Evolutionary conservation across 1,140 invertebrate genomes (phyloP), one percentile per base, ranked within the genome.

Genomic region (Formica selysi): DNA sequence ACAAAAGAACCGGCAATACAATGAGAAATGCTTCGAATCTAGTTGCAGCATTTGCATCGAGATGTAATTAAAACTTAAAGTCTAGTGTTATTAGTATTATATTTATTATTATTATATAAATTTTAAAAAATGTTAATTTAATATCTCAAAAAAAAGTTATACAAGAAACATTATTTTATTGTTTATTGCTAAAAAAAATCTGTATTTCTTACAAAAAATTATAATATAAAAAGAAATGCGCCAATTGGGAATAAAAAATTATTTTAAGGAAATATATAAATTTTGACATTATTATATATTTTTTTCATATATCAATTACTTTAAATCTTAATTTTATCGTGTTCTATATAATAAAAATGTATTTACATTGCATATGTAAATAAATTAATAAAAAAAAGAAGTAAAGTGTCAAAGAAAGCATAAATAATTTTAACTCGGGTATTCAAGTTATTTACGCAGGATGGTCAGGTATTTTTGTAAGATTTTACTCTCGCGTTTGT

Each of bases 341-440:
- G 5, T 2, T 51, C 4, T 51, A 48, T 57, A 32, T 38, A 73
- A 38, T n/a, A 59, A 2, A 6, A 61, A 41, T 26, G 16, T 38
- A 59, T n/a, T 51, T 22, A 59, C 10, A 26, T 7, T 54, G 7
- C 5, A 36, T 7, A 16, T 29, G 10, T 19, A 26, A 36, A 76
- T 7, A 38, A 57, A 74, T 57, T n/a, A 54, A 57, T 41, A 44
- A 65, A 48, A 22, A 13, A n/a, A 32, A n/a, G 36, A 44, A 44
- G n/a, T 76, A 8, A 64, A 11, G 1, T 0, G 26, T 44, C 10
- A 51, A 51, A 51, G 26, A 5, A 0, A 26, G 8, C 13, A 65
- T 48, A 76, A 76, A 61, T 76, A 2, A 61, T n/a, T 22, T n/a
- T 22, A 22, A n/a, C 19, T 76, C 16, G 59, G 32, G 6, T 74